phyloP scores from a whole-genome alignment of 2,888 invertebrate genomes.

The Cephus runcator region DNA sequence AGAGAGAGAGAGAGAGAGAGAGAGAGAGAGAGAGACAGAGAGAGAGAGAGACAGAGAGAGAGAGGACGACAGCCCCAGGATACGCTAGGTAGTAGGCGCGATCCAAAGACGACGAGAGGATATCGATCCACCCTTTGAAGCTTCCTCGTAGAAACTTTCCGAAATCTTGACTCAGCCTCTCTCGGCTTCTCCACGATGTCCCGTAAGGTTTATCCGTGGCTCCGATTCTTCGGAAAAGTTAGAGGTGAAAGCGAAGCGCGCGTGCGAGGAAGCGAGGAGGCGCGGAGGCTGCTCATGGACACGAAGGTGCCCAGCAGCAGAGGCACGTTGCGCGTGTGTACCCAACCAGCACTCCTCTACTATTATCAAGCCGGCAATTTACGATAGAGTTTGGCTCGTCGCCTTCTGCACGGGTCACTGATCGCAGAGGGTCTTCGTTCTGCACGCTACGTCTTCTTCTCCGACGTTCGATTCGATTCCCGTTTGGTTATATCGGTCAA shows the following conservation, averaged over 20 bases:
- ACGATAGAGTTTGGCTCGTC: not conserved
- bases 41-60: too few relatives aligned
- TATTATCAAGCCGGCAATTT: not conserved
- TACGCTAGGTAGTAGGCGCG: not conserved
- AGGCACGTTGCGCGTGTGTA: not conserved
- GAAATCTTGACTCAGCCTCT: not conserved
- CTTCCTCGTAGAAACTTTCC: not conserved
- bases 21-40: not conserved
- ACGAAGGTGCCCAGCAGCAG: not conserved
- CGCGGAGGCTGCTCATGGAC: not conserved
- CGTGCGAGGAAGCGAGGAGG: not conserved
- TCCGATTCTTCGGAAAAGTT: not conserved
- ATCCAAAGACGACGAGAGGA: not conserved
- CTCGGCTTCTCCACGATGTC: not conserved
- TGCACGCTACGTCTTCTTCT: constrained; percentile 20
- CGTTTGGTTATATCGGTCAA: not conserved
- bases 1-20: not conserved
- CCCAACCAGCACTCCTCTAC: not conserved
- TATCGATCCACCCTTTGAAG: not conserved
- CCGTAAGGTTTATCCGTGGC: not conserved
- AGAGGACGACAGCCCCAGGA: not conserved
- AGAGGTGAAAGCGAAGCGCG: not conserved
- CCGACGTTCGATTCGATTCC: not conserved
- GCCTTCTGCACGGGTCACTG: constrained; percentile 42
- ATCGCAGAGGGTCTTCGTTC: constrained; percentile 40